Conservation (phyloP, 2,888 invertebrate species). For the Harmothoe impar region DNA sequence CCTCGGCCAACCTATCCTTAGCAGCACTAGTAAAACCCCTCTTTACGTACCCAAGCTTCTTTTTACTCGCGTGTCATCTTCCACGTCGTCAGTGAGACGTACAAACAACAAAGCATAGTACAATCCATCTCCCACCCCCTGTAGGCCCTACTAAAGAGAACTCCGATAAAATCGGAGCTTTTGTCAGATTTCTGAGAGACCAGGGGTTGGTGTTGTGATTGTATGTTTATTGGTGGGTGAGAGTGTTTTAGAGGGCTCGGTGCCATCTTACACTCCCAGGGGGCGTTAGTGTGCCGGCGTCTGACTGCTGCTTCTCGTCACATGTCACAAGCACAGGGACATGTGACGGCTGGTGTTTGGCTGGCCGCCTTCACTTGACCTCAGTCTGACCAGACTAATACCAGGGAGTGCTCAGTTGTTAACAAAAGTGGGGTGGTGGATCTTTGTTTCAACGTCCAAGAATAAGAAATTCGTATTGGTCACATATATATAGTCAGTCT, state of each 20-base stretch:
- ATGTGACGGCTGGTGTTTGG: background rate
- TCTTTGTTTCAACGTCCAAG: too few species aligned
- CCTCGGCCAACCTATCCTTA: background rate
- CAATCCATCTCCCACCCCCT: too few species aligned
- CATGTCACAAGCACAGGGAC: background rate
- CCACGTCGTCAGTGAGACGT: too few species aligned
- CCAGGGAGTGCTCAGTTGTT: too few species aligned
- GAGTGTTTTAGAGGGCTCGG: background rate
- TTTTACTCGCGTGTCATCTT: too few species aligned
- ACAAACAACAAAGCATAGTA: too few species aligned
- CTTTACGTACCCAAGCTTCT: background rate
- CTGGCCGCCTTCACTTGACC: constrained; percentile 37
- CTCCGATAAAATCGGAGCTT: background rate
- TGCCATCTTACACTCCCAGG: background rate
- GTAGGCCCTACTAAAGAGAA: too few species aligned
- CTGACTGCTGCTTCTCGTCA: constrained; percentile 12
- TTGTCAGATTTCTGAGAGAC: background rate
- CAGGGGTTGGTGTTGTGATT: background rate
- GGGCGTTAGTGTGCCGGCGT: background rate
- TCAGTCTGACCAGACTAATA: background rate
- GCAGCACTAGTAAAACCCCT: background rate
- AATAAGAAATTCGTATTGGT: too few species aligned
- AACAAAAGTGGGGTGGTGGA: too few species aligned
- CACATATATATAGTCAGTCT: too few species aligned
- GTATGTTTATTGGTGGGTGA: background rate